Percentiles rank a stretch among this genome's conserved stretches.
These are phyloP conservation scores for Nymphicus hollandicus DNA, from an alignment of 2,113 vertebrate genomes.

Conservation along the genomic window DNA sequence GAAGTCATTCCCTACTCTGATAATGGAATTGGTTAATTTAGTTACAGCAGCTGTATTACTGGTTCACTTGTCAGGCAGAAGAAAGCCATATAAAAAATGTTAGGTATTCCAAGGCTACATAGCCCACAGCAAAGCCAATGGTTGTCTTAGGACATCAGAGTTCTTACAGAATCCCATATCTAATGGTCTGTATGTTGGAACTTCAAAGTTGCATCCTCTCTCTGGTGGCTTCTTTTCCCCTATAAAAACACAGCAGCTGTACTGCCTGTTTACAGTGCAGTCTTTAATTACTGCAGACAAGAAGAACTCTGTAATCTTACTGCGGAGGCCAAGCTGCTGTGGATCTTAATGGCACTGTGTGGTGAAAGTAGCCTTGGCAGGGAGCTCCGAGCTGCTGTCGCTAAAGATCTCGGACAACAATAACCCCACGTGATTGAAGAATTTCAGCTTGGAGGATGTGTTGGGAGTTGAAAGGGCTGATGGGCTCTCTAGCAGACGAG, in stretches of 20 bases:
- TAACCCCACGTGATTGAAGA: neutral
- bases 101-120: neutral
- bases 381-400: neutral
- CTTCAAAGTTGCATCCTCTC: neutral
- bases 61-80: neutral
- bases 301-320: conserved; percentile 14
- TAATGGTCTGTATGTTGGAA: neutral
- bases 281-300: conserved; percentile 44
- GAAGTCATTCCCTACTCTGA: neutral
- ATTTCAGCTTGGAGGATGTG: neutral
- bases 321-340: neutral
- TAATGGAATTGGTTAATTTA: neutral
- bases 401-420: neutral
- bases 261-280: neutral
- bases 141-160: neutral
- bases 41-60: neutral
- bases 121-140: neutral
- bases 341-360: neutral
- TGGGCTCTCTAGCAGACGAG: neutral
- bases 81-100: neutral
- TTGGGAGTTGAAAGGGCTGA: neutral
- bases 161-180: neutral
- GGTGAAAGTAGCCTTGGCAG: conserved; percentile 14
- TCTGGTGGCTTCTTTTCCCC: neutral
- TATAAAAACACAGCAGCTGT: neutral